These are phyloP conservation scores for Cordilura impudica DNA, from an alignment of 2,888 invertebrate species.

Conservation along the genomic window DNA sequence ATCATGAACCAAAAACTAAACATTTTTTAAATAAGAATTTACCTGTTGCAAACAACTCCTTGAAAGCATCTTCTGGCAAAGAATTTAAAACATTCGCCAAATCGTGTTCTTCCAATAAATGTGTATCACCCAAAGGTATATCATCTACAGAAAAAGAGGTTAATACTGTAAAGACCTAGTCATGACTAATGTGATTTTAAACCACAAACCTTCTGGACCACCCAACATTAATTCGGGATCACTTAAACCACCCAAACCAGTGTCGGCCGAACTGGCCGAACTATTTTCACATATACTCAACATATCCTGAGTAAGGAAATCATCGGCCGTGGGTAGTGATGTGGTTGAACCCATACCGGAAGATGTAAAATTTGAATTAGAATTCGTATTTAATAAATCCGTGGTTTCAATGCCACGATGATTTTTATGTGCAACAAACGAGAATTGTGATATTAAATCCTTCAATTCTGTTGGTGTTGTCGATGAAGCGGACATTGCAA, in stretches of 20 bases:
- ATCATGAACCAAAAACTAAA: too few species aligned
- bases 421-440: slow-evolving; percentile 56
- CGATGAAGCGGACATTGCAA: slow-evolving; percentile 20
- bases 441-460: slow-evolving; percentile 54
- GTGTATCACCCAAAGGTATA: slow-evolving; percentile 79
- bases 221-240: slow-evolving; percentile 81
- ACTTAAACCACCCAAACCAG: slow-evolving; percentile 81
- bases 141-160: slow-evolving; percentile 76
- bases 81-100: slow-evolving; percentile 88
- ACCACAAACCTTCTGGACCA: slow-evolving; percentile 76
- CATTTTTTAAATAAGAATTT: too few species aligned
- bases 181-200: neutral
- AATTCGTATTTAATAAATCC: slow-evolving; percentile 66
- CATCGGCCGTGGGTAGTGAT: slow-evolving; percentile 68
- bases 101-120: slow-evolving; percentile 85
- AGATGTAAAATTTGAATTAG: slow-evolving; percentile 68
- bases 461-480: slow-evolving; percentile 60
- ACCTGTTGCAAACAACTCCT: slow-evolving; percentile 88
- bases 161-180: neutral
- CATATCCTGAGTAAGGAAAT: slow-evolving; percentile 75
- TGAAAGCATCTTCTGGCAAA: slow-evolving; percentile 89
- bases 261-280: slow-evolving; percentile 83
- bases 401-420: slow-evolving; percentile 51
- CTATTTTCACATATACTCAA: slow-evolving; percentile 81
- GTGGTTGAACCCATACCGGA: slow-evolving; percentile 64